These are phyloP conservation scores for Embiotoca jacksoni DNA, from an alignment of 2,113 vertebrate genomes.

Conservation along the genomic window DNA sequence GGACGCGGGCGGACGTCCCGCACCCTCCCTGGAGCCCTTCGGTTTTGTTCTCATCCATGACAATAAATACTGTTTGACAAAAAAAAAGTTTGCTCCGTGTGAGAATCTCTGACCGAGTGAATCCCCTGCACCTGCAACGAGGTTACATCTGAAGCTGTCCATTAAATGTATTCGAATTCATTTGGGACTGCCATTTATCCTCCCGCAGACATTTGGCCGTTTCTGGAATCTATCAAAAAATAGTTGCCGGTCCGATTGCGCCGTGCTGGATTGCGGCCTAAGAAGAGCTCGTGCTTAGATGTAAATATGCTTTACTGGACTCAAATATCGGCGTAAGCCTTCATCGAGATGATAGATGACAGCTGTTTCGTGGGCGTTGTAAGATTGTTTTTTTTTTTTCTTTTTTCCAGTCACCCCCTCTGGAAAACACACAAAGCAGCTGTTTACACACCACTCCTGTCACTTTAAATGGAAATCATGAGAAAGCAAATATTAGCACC, in stretches of 20 bases:
- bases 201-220: not conserved
- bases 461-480: constrained; percentile 78
- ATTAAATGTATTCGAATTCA: not conserved
- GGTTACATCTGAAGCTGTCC: no score
- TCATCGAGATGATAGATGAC: constrained; percentile 67
- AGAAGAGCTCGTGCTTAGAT: not conserved
- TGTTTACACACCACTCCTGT: constrained; percentile 73
- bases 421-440: constrained; percentile 64
- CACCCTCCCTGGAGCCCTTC: constrained; percentile 3
- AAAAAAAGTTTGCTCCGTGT: constrained; percentile 10
- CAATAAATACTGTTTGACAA: constrained; percentile 75
- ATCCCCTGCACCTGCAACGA: not conserved
- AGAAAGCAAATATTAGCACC: constrained; percentile 78
- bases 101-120: not conserved
- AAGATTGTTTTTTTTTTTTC: not conserved
- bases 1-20: no score
- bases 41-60: constrained; percentile 53
- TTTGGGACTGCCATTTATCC: not conserved
- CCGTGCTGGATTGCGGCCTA: constrained; percentile 1
- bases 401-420: not conserved
- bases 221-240: constrained; percentile 1
- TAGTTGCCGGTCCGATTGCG: constrained; percentile 5
- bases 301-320: constrained; percentile 23
- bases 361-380: constrained; percentile 57
- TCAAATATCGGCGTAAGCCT: constrained; percentile 53